Evolutionary conservation across 2,113 vertebrate species (phyloP).

Genomic region (Rhinolophus ferrumequinum): DNA sequence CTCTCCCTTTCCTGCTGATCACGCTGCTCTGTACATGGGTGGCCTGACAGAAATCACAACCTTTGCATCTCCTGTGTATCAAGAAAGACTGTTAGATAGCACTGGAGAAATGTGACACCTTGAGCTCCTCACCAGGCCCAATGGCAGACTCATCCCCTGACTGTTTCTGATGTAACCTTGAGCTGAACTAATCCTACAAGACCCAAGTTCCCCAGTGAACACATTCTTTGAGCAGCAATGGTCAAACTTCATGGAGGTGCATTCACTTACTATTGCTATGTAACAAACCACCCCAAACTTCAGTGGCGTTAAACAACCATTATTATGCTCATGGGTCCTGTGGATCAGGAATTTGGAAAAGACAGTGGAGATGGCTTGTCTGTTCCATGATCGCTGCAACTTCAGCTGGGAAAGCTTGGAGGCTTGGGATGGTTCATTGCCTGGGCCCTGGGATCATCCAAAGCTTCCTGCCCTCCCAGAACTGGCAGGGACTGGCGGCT

Average conservation of each 20-base stretch:
- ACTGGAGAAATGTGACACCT: neutral
- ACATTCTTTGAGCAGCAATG: neutral
- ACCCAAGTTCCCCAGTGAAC: neutral
- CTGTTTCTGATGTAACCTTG: neutral
- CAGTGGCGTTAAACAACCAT: neutral
- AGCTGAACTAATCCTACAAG: neutral
- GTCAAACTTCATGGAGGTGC: neutral
- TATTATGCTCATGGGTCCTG: neutral
- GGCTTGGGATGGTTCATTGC: accelerated
- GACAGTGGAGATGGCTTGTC: neutral
- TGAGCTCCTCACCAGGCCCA: neutral
- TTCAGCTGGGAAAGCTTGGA: neutral
- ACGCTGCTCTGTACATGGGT: neutral
- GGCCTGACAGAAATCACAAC: neutral
- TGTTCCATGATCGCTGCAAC: neutral
- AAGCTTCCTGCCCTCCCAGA: neutral
- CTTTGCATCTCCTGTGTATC: neutral
- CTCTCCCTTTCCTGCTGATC: neutral
- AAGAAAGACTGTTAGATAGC: neutral
- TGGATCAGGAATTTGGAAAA: neutral
- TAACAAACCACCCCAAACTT: neutral
- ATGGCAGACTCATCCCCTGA: neutral
- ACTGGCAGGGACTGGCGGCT: no score
- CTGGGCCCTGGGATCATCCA: neutral
- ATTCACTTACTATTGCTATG: neutral